These are phyloP conservation scores for Ahaetulla prasina DNA, from an alignment of 2,113 vertebrate genomes.

Conservation along the genomic window DNA sequence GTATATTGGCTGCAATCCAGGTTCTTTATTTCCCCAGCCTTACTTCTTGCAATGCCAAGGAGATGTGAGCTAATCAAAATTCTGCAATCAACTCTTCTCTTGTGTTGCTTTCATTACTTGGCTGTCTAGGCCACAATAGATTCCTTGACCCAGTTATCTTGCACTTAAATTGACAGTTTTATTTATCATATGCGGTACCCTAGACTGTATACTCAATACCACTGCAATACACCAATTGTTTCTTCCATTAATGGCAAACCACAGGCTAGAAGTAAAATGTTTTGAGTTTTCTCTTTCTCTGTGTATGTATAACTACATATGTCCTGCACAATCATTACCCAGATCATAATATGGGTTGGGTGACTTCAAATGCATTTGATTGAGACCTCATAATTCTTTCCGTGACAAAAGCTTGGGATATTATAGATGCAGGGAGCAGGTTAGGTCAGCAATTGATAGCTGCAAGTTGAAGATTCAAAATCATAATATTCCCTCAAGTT, in stretches of 20 bases:
- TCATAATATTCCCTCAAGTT: slow-evolving; percentile 57
- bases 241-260: slow-evolving; percentile 51
- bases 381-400: slow-evolving; percentile 68
- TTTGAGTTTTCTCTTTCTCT: slow-evolving; percentile 21
- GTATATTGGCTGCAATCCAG: slow-evolving; percentile 2
- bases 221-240: slow-evolving; percentile 32
- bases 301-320: slow-evolving; percentile 8
- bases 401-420: slow-evolving; percentile 66
- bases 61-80: slow-evolving; percentile 35
- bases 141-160: slow-evolving; percentile 22
- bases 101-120: slow-evolving; percentile 13
- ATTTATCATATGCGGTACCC: slow-evolving; percentile 30
- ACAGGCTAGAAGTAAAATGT: slow-evolving; percentile 27
- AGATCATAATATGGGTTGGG: slow-evolving; percentile 62
- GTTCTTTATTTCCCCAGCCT: slow-evolving; percentile 25
- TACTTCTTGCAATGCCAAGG: slow-evolving; percentile 26
- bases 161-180: slow-evolving; percentile 7
- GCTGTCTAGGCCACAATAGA: background rate
- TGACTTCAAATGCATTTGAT: slow-evolving; percentile 62
- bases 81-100: slow-evolving; percentile 13
- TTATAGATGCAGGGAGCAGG: slow-evolving; percentile 60
- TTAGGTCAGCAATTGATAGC: slow-evolving; percentile 69
- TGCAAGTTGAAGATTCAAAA: slow-evolving; percentile 59
- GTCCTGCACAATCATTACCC: slow-evolving; percentile 51
- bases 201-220: slow-evolving; percentile 26